Evolutionary conservation across 2,113 vertebrate species (phyloP), one percentile per base, ranked within the genome.

Genomic region (Sminthopsis crassicaudata): DNA sequence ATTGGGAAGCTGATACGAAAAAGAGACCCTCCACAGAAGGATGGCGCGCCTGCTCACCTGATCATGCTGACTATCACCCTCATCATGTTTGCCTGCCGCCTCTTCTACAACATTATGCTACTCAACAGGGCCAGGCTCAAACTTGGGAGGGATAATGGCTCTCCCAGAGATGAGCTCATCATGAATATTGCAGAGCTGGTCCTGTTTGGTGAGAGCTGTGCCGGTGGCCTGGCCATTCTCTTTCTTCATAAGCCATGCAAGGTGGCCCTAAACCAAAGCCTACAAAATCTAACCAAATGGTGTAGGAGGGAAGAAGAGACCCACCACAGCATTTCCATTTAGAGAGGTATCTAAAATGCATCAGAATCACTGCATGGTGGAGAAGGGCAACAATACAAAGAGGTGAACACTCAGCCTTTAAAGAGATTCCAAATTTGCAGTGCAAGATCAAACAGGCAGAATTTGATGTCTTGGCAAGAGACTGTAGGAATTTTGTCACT

Each of bases 151-250:
- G 51, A 55, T 24, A 22, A 25, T 5, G 97, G 98, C 94, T 96
- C 95, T 0, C 51, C 90, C 0, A 22, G n/a, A 27, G 96, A 99
- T 0, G 92, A 97, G 42, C 97, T 98, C 0, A 96, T 98, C 94
- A 96, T 98, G 98, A 99, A 98, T 53, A 97, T 98, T 42, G 98
- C 98, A 0, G 99, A 99, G 96, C 97, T 99, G 19, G 98, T 98
- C 23, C 0, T 99, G 94, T 99, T 98, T 96, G 97, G 97, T 0
- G 99, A 99, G 53, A 99, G 98, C 98, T 98, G 98, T 0, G 2
- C 57, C 30, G 98, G 97, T 50, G 97, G 99, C 94, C 89, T 98
- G 0, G n/a, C 98, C 2, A 95, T 98, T 53, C 97, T 99, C 10
- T 7, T 96, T 54, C 91, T 99, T 16, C 98, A 99, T 36, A 84